Base-by-base conservation (phyloP, 2,888 invertebrate species). In the Ephialtes manifestator region DNA sequence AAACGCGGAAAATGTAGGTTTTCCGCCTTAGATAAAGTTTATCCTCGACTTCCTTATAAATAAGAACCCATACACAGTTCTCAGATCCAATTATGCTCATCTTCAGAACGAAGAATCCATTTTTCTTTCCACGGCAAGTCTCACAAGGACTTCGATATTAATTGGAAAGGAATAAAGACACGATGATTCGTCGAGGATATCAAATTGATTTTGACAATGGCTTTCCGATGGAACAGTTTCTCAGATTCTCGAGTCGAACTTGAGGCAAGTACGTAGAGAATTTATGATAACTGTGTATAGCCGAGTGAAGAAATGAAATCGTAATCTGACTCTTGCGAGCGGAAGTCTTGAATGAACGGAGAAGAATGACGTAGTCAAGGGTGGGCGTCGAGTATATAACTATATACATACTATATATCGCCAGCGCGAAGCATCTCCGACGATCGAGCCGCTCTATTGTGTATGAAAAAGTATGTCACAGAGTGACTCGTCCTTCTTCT, bases 381-480 rank as follows among this genome's bases (percentile, higher is more conserved):
- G 48, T 31, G 70, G n/a, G 51, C 35, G 53, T 76, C 8, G 35
- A 48, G 60, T 28, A 58, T 58, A 72, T 46, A 43, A 4, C 7
- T 7, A 51, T 35, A 39, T 53, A 28, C 20, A 77, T 55, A 77
- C 18, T 46, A 77, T 78, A 74, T 58, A 83, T 83, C 77, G 80
- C 65, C 76, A 70, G 77, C 75, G 71, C 76, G 60, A 81, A 80
- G 81, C 72, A 82, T 82, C 81, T 58, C 48, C 67, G 68, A 58
- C 84, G 71, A 71, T 84, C 85, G 77, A 81, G 80, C 74, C 83
- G 81, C 72, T 85, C 85, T 80, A 88, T 88, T 87, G 88, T 88
- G 71, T 53, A 39, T 75, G 70, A 85, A 80, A 84, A 88, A 88
- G 87, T 88, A 81, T 87, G 88, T 88, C 88, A 88, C 87, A 86